Conservation (phyloP, 2,113 vertebrate genomes). For the Leucopternis melanops region DNA sequence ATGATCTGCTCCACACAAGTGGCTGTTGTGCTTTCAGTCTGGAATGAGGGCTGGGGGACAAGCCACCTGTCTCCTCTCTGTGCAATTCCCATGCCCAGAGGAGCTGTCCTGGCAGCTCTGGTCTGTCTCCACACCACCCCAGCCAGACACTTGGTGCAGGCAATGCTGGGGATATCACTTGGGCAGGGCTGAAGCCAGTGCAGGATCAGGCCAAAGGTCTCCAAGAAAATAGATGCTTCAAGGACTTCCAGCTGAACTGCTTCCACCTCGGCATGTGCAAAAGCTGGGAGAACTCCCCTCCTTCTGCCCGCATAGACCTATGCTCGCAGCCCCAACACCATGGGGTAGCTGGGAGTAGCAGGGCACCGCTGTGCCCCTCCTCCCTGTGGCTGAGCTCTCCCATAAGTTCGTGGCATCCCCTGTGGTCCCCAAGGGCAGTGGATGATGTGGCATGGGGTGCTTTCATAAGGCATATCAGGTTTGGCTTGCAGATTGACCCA, state of each 20-base stretch:
- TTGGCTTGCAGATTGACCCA: background rate
- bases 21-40: background rate
- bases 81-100: background rate
- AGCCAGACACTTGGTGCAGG: background rate
- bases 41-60: background rate
- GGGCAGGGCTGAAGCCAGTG: background rate
- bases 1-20: background rate
- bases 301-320: background rate
- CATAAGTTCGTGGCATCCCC: background rate
- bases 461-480: background rate
- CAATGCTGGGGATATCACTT: background rate
- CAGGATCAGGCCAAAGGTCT: background rate
- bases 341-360: background rate
- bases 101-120: background rate
- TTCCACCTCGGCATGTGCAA: background rate
- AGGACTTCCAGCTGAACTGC: background rate
- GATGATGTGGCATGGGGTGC: too few species aligned
- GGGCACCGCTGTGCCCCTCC: background rate
- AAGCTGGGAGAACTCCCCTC: background rate
- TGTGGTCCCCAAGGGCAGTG: too few species aligned
- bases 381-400: background rate
- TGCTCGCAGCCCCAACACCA: rapidly evolving
- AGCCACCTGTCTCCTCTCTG: background rate
- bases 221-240: background rate
- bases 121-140: background rate